Evolutionary conservation across 2,888 invertebrate species (phyloP).

Genomic region (Cheilosia urbana): DNA sequence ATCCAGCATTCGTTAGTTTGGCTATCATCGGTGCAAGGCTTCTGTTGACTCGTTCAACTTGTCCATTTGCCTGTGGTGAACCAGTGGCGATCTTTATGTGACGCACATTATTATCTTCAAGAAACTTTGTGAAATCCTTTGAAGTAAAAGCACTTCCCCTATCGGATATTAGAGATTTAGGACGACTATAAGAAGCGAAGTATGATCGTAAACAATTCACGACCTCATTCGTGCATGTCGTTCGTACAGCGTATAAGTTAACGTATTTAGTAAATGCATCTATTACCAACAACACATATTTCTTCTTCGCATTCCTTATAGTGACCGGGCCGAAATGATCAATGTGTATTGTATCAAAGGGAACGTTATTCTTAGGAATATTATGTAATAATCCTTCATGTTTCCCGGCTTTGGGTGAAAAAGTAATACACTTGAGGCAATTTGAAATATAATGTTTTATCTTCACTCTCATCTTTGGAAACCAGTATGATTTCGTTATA

Average conservation of each 20-base stretch:
- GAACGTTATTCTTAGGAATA: slow-evolving; percentile 71
- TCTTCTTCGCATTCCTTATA: neutral
- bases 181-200: slow-evolving; percentile 13
- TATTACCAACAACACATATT: slow-evolving; percentile 38
- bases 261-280: slow-evolving; percentile 57
- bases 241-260: neutral
- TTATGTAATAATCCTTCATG: slow-evolving; percentile 57
- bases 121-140: slow-evolving; percentile 10
- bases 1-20: slow-evolving; percentile 36
- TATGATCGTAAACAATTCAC: neutral
- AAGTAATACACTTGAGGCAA: slow-evolving; percentile 52
- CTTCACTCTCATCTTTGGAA: slow-evolving; percentile 38
- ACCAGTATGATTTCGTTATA: slow-evolving; percentile 45
- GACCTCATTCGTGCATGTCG: neutral
- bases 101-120: slow-evolving; percentile 29
- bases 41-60: slow-evolving; percentile 24
- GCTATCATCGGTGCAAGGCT: slow-evolving; percentile 57
- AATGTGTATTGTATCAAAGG: slow-evolving; percentile 72
- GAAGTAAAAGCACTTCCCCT: slow-evolving; percentile 3
- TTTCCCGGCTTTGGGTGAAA: slow-evolving; percentile 39
- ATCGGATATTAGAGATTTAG: neutral
- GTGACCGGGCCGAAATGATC: slow-evolving; percentile 50
- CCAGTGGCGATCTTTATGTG: slow-evolving; percentile 20
- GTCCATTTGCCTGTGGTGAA: slow-evolving; percentile 23
- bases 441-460: slow-evolving; percentile 35